Base-by-base conservation (phyloP, 2,797 vertebrate genomes). In the Orestias chungarensis region DNA sequence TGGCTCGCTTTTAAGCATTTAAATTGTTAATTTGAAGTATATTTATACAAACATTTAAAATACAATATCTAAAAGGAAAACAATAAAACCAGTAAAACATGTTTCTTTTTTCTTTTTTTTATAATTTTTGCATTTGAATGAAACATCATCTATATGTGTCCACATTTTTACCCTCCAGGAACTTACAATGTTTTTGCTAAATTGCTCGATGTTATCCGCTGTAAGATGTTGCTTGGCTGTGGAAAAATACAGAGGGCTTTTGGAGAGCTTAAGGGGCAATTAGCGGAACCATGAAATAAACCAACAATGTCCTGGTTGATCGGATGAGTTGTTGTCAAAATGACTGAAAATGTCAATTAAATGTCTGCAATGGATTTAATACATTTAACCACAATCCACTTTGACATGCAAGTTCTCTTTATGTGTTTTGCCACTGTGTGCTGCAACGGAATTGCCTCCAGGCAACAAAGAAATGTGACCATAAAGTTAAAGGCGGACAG, bases 271-370 rank as follows among this genome's bases (percentile, higher is more conserved):
- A 82, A 82, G 86, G 46, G 71, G 44, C 85, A 87, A 78, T 88
- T 85, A 85, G 50, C 43, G 74, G 29, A 69, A 59, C 68, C 69
- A 85, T 88, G 76, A 88, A 87, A 86, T 76, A 86, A 89, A 89
- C 74, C 81, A 86, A 80, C n/a, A 66, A 72, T 64, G 62, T 82
- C 61, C 62, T 85, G 84, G 85, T 88, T 90, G 83, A 89, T 86
- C 84, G 66, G 78, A 79, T 52, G 65, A 70, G 25, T 54, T 29
- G 25, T 12, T 27, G 43, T 47, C 52, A 64, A 69, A 70, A 74
- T 8, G 3, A 59, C 25, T 20, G 4, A 18, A 64, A 35, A 78
- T 35, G 25, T 31, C 8, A 49, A 0, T 64, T 31, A 17, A 44
- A 40, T 49, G 54, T 15, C 42, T 59, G 4, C 38, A 50, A 54